Base-by-base conservation (phyloP, 2,797 vertebrate genomes). In the Mus spretus region DNA sequence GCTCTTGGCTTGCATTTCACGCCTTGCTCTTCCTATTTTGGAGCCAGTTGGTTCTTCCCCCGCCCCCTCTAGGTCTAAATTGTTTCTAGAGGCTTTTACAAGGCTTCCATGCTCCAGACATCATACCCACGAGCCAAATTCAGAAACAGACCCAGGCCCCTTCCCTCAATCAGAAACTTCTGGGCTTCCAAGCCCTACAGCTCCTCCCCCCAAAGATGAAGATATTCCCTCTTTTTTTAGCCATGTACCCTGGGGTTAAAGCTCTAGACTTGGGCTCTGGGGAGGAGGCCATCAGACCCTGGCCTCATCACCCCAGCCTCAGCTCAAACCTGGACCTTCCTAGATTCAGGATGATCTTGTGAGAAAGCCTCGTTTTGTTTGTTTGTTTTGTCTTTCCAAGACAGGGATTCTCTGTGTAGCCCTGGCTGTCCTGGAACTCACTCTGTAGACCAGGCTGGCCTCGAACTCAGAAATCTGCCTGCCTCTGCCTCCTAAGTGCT, bases 21-120 rank as follows among this genome's bases (percentile, higher is more conserved):
- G 59, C 65, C 67, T 96, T 96, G 86, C 57, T 80, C 92, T 96
- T 93, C 85, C 34, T 84, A 40, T 96, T 95, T 97, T 90, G 72
- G 86, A 87, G 59, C 79, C 79, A 93, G 84, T 89, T 96, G 74
- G 63, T 93, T 93, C 79, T 14, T 4, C 11, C 6, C 22, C 26
- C 37, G 0, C 22, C n/a, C 92, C 17, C 19, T 63, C 65, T 24
- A 61, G 47, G 88, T 70, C 86, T 94, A 91, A 89, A 95, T 70
- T 1, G 5, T 86, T 95, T 93, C 79, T 63, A 93, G 17, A 20
- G 44, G 55, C 50, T 37, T 50, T 93, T 87, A 94, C 37, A 87
- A 87, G 61, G 31, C 61, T 80, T 84, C 75, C 24, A 19, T 61
- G 47, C 44, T 61, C 47, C 4, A 67, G 77, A 65, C 70, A 81